Percentiles rank a stretch among this genome's conserved stretches.
phyloP scores from a whole-genome alignment of 2,797 vertebrate genomes.

The Apogon hyalosoma region DNA sequence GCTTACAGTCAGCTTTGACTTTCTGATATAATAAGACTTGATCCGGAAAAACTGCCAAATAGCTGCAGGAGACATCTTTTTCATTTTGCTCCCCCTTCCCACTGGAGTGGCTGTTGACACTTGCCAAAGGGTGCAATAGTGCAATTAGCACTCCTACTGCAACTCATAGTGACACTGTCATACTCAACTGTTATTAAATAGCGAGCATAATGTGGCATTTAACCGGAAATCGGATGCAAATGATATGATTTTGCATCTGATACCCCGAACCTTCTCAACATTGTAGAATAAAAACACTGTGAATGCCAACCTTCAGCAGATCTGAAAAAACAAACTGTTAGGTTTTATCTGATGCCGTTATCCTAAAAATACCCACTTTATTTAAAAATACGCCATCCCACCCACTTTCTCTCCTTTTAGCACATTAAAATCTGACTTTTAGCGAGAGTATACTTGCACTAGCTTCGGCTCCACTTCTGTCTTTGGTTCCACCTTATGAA shows the following conservation, averaged over 20 bases:
- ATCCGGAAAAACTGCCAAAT: conserved; percentile 53
- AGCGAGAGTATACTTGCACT: not conserved
- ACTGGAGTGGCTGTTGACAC: conserved; percentile 63
- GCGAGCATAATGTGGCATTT: conserved; percentile 53
- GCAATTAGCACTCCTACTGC: conserved; percentile 59
- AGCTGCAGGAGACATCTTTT: conserved; percentile 56
- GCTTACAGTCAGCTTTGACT: conserved; percentile 32
- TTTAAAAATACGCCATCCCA: no score
- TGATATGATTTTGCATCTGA: conserved; percentile 24
- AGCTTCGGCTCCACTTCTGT: not conserved
- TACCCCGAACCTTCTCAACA: conserved; percentile 27
- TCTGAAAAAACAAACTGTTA: no score
- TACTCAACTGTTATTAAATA: conserved; percentile 41
- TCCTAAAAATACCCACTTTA: no score
- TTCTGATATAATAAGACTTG: conserved; percentile 45
- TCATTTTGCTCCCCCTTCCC: conserved; percentile 25
- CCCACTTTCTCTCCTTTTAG: no score
- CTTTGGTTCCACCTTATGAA: not conserved
- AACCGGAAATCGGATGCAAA: conserved; percentile 41
- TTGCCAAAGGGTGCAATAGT: conserved; percentile 62
- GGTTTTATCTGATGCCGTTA: no score
- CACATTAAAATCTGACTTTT: no score
- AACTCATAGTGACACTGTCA: conserved; percentile 63
- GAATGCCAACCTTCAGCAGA: no score
- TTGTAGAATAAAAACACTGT: not conserved